These are phyloP conservation scores for Nomia melanderi DNA, from an alignment of 1,140 invertebrate genomes.

Conservation along the genomic window DNA sequence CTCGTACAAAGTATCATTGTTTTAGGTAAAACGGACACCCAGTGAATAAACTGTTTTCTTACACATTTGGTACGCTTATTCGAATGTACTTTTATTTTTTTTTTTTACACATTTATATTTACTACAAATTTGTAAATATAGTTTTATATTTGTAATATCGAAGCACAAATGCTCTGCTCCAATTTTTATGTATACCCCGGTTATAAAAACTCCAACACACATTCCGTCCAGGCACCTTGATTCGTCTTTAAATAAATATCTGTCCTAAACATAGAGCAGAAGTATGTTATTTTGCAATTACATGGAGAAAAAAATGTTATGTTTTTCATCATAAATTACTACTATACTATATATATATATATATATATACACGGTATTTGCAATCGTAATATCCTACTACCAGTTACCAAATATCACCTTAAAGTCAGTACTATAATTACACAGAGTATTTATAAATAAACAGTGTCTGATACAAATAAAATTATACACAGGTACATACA, in stretches of 20 bases:
- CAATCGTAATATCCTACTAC: slow-evolving; percentile 14
- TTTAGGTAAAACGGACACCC: slow-evolving; percentile 29
- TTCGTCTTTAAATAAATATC: slow-evolving; percentile 32
- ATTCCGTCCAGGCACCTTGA: slow-evolving; percentile 52
- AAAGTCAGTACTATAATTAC: slow-evolving; percentile 38
- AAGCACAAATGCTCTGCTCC: slow-evolving; percentile 12
- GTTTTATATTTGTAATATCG: slow-evolving; percentile 30
- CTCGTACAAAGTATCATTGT: slow-evolving; percentile 41
- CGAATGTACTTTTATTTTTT: slow-evolving; percentile 40
- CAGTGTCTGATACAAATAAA: slow-evolving; percentile 38
- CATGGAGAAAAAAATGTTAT: slow-evolving; percentile 19
- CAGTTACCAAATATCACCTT: slow-evolving; percentile 32
- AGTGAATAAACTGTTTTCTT: slow-evolving; percentile 28
- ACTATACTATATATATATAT: background rate
- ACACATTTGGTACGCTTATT: slow-evolving; percentile 37
- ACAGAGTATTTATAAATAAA: slow-evolving; percentile 39
- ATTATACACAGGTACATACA: slow-evolving; percentile 41
- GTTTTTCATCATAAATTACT: slow-evolving; percentile 17
- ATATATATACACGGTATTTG: slow-evolving; percentile 4
- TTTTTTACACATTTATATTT: slow-evolving; percentile 44
- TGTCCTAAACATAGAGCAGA: slow-evolving; percentile 9
- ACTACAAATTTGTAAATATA: slow-evolving; percentile 55
- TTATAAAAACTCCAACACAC: slow-evolving; percentile 35
- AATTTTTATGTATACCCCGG: background rate
- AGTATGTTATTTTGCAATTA: slow-evolving; percentile 32